These are phyloP conservation scores for Scalopus aquaticus DNA, from an alignment of 2,113 vertebrate genomes.

Conservation along the genomic window DNA sequence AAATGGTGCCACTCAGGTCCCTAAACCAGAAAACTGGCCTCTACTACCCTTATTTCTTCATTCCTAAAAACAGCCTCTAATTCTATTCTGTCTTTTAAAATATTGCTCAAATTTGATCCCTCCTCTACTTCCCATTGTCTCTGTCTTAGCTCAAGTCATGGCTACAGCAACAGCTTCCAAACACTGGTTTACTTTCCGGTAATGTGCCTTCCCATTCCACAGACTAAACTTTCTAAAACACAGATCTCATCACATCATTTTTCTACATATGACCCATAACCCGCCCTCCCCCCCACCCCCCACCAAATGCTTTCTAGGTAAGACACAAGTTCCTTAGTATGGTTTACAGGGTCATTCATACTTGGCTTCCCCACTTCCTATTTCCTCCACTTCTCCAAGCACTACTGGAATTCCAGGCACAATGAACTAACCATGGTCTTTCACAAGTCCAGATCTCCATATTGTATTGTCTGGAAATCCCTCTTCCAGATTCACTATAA, in stretches of 20 bases:
- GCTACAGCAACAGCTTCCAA: conserved; percentile 6
- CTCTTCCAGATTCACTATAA: neutral
- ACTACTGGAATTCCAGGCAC: neutral
- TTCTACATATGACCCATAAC: conserved; percentile 31
- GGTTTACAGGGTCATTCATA: neutral
- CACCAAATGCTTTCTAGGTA: neutral
- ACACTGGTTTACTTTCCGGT: neutral
- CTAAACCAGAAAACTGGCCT: neutral
- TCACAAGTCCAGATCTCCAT: neutral
- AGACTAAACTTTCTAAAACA: conserved; percentile 29
- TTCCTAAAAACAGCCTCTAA: conserved; percentile 8
- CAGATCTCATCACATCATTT: conserved; percentile 5
- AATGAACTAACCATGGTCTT: neutral
- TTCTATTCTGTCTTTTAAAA: conserved; percentile 18
- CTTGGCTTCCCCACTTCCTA: neutral
- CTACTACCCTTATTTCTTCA: neutral
- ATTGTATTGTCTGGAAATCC: neutral
- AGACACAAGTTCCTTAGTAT: conserved; percentile 26
- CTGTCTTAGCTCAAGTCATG: neutral
- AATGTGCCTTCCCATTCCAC: neutral
- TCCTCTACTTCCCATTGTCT: neutral
- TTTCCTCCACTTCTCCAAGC: conserved; percentile 8
- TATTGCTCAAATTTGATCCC: neutral
- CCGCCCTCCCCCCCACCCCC: too few relatives aligned
- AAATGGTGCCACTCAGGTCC: neutral